Base-by-base conservation (phyloP, 2,113 vertebrate genomes). In the Deroptyus accipitrinus region DNA sequence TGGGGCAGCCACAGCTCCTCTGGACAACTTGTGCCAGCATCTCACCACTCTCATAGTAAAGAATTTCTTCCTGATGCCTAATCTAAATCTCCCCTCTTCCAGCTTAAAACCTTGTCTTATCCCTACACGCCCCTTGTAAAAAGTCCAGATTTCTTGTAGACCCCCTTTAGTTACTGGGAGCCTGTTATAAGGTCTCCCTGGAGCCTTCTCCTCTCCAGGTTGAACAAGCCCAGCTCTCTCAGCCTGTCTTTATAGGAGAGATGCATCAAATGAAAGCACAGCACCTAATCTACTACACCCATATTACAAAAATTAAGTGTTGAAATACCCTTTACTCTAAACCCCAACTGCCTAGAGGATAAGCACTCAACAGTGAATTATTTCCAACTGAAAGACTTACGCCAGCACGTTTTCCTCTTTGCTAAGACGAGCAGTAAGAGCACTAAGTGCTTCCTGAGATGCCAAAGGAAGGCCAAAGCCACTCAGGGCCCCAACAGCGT, bases 361-460 rank as follows among this genome's bases (percentile, higher is more conserved):
- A 30, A 33, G n/a, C 8, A 64, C 0, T 2, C 9, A 75, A 18
- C 28, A 41, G 44, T 1, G 31, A 81, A 33, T 11, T 12, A 6
- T 2, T 74, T 66, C 35, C 4, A 4, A 2, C 14, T 13, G 49
- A 20, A 70, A 70, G 49, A 98, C 99, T 99, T 94, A 99, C 99
- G 98, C 98, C 86, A 99, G 95, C 44, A 99, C 99, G 1, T 98
- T 99, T 94, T 99, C 99, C 63, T 99, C 99, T 95, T 99, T 99
- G 97, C 98, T 98, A 76, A 99, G 99, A 35, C 99, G 98, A 92
- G 98, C 96, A 3, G 98, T 98, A 17, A 99, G 97, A 73, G 99
- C 99, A 83, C 97, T 85, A 1, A 99, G 98, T 5, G 98, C 99
- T 92, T 99, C 99, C 95, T 99, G 99, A 28, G 99, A 99, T 25